Evolutionary conservation across 2,797 vertebrate genomes (phyloP), one percentile per base, ranked within the genome.

Genomic region (Cyclura pinguis): DNA sequence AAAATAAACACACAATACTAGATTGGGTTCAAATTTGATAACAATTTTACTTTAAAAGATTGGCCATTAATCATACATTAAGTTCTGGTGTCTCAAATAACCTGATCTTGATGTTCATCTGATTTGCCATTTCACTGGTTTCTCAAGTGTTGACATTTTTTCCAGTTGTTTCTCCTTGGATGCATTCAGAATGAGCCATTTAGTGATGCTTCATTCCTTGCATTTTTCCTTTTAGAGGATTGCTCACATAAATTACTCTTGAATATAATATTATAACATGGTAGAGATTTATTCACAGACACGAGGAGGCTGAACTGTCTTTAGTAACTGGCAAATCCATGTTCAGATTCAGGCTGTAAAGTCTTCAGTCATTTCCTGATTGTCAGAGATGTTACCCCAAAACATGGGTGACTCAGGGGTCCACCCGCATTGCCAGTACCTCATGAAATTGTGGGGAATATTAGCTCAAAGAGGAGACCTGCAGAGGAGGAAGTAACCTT

Each of bases 41-140:
- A 74, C 72, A 64, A 89, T 35, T 83, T 83, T 72, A 32, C 84
- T 88, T 83, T 84, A 81, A 89, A 62, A 50, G 64, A 84, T 59
- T 59, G 42, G 29, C 24, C 72, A 76, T 83, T 89, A 62, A 89
- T 89, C 69, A 84, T 76, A 82, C 27, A 73, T 88, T 67, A 88
- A 88, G 32, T 18, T 50, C 20, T 38, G 50, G 9, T 59, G 29
- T 76, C 42, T 85, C 47, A 57, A 78, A 24, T n/a, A 38, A 42
- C 59, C 29, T 89, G 47, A 42, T 29, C n/a, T 52, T 69, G 62
- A 55, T 55, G 24, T 55, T 85, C 62, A 67, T 85, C 83, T 67
- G 69, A 55, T 85, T 69, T 89, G 74, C 74, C 74, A 72, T 57
- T 89, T 78, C 74, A 69, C 74, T 89, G 6, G 47, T 78, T 80